Evolutionary conservation across 92 coral and sea anemone species (phyloP).

Genomic region (Bergia sp.): DNA sequence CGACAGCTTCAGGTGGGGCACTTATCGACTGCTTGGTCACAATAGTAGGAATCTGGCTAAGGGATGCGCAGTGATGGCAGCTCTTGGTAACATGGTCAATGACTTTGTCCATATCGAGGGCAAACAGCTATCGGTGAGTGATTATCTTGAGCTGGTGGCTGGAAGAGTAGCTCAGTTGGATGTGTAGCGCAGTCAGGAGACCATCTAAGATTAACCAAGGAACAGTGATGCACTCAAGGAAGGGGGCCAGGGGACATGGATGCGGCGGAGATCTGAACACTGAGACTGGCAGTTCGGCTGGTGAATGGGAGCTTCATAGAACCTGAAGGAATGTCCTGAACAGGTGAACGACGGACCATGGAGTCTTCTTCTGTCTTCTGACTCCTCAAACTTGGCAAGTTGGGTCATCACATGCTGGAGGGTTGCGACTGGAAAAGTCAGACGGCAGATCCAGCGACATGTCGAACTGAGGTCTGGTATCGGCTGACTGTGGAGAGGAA

Average conservation of each 20-base stretch:
- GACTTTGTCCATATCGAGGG: slow-evolving; percentile 12
- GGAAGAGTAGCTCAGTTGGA: slow-evolving; percentile 35
- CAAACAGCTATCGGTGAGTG: slow-evolving; percentile 31
- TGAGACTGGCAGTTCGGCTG: too few species aligned
- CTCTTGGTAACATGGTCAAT: background rate
- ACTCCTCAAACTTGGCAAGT: too few species aligned
- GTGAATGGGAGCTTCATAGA: too few species aligned
- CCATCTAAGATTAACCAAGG: slow-evolving; percentile 15
- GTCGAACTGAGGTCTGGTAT: slow-evolving; percentile 37
- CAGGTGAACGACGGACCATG: background rate
- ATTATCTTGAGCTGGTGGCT: slow-evolving; percentile 35
- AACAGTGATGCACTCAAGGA: slow-evolving; percentile 23
- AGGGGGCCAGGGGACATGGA: background rate
- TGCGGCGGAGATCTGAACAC: too few species aligned
- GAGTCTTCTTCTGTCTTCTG: too few species aligned
- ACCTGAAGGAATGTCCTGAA: too few species aligned
- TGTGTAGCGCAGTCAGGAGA: slow-evolving; percentile 31
- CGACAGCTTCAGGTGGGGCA: slow-evolving; percentile 13
- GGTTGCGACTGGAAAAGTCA: slow-evolving; percentile 7
- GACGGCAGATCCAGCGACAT: slow-evolving; percentile 39
- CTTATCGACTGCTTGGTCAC: background rate
- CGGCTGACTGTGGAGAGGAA: slow-evolving; percentile 41
- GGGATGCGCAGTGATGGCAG: background rate
- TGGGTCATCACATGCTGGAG: too few species aligned
- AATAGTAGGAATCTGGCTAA: background rate